Evolutionary conservation across 2,797 vertebrate genomes (phyloP).

Genomic region (Spheniscus humboldti): DNA sequence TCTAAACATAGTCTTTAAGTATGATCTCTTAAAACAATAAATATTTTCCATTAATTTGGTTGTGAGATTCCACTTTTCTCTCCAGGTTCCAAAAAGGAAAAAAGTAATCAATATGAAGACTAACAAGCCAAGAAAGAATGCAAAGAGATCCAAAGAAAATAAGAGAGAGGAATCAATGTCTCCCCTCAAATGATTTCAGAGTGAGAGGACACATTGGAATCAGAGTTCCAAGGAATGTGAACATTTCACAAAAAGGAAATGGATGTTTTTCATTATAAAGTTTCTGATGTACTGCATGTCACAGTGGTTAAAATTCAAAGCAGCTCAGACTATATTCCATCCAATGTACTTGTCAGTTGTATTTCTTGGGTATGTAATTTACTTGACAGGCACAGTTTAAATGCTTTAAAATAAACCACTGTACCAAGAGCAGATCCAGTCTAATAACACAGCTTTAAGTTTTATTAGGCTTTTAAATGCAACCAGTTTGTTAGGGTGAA

Average conservation of each 20-base stretch:
- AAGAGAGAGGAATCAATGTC: not conserved
- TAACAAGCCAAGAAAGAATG: not conserved
- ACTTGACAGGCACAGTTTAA: slow-evolving; percentile 50
- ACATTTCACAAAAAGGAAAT: not conserved
- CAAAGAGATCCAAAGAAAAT: not conserved
- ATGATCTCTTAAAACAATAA: not conserved
- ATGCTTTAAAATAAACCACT: slow-evolving; percentile 55
- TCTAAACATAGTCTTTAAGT: not conserved
- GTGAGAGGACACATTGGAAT: not conserved
- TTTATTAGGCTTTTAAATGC: slow-evolving; percentile 46
- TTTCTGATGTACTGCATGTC: not conserved
- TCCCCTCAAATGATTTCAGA: not conserved
- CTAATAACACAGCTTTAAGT: not conserved
- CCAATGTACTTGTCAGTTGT: slow-evolving; percentile 8
- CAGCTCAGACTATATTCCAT: not conserved
- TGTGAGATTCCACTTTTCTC: not conserved
- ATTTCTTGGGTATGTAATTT: slow-evolving; percentile 53
- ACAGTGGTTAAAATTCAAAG: slow-evolving; percentile 49
- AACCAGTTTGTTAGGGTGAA: slow-evolving; percentile 33
- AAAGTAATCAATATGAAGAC: not conserved
- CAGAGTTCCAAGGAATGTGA: not conserved
- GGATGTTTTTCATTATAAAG: not conserved
- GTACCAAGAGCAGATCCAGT: slow-evolving; percentile 12
- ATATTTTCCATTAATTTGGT: not conserved
- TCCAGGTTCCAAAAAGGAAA: not conserved